Evolutionary conservation across 2,888 invertebrate species (phyloP).

Genomic region (Drosophila meridiana): DNA sequence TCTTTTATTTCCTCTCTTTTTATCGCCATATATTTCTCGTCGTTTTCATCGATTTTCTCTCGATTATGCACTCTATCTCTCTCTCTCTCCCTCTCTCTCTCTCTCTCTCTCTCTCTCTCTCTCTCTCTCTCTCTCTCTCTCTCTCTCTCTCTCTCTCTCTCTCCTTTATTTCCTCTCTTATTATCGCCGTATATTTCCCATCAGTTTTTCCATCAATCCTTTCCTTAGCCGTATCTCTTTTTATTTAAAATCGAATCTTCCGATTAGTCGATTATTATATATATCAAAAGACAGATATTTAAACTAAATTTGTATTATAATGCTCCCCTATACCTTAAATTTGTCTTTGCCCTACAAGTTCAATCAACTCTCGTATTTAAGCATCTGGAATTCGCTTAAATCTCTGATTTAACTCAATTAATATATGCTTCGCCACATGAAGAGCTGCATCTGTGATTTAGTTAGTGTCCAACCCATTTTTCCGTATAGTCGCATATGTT

Average conservation of each 20-base stretch:
- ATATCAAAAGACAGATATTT: not conserved
- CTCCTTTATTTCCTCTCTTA: not conserved
- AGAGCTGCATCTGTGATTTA: constrained; percentile 5
- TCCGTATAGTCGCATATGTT: constrained; percentile 33
- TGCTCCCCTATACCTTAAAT: not conserved
- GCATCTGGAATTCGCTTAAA: not conserved
- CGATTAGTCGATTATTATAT: not conserved
- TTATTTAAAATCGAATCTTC: not conserved
- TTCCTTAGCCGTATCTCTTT: too few relatives aligned
- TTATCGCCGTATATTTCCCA: too few relatives aligned
- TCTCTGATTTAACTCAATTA: constrained; percentile 3
- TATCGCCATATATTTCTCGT: too few relatives aligned
- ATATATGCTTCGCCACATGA: constrained; percentile 1
- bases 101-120: not conserved
- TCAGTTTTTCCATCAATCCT: too few relatives aligned
- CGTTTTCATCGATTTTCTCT: too few relatives aligned
- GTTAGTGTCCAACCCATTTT: constrained; percentile 30
- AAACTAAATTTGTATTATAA: not conserved
- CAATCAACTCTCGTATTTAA: not conserved
- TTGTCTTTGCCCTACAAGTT: not conserved
- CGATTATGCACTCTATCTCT: too few relatives aligned
- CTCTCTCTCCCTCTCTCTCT: not conserved
- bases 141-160: not conserved
- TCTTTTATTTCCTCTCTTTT: not conserved
- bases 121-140: not conserved